Evolutionary conservation across 2,888 invertebrate genomes (phyloP), one percentile per base, ranked within the genome.

Genomic region (Harpalus rufipes): DNA sequence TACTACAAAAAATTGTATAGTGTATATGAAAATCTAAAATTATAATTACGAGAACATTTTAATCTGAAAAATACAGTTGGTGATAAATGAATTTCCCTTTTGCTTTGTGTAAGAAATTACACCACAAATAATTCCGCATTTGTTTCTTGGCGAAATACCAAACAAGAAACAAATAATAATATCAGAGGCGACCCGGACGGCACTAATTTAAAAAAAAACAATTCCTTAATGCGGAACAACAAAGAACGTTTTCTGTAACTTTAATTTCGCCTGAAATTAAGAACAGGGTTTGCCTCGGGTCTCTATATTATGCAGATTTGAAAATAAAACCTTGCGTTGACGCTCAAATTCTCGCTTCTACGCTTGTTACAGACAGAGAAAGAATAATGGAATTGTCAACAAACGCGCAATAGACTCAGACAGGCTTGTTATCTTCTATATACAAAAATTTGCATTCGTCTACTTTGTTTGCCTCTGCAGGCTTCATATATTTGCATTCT

Each of bases 191-290:
- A 10, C 16, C 10, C 32, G 68, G 68, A 68, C 68, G n/a, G n/a
- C 39, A 68, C 39, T 68, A 68, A 68, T 68, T 68, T 68, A 68
- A 68, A 68, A 68, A 68, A 68, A 68, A 68, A 68, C 68, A 68
- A 68, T 68, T 68, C 63, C 39, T 68, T 68, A 68, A 68, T 39
- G 68, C 32, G 18, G n/a, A 74, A 74, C 72, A 74, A 74, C 72
- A 74, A 74, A 74, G 21, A 44, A 14, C 44, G 44, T 74, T 74
- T 44, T 74, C 72, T 74, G 41, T 7, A 74, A 74, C 72, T 74
- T 74, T 74, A 44, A 74, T 74, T 74, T 74, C 51, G 44, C 44
- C 44, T 74, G 72, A 14, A 74, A 74, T 74, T 44, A 74, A 44
- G 72, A 74, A 41, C 68, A 68, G 16, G 12, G 72, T 16, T 74